Evolutionary conservation across 2,888 invertebrate species (phyloP).

Genomic region (Drosophila glabriapex): DNA sequence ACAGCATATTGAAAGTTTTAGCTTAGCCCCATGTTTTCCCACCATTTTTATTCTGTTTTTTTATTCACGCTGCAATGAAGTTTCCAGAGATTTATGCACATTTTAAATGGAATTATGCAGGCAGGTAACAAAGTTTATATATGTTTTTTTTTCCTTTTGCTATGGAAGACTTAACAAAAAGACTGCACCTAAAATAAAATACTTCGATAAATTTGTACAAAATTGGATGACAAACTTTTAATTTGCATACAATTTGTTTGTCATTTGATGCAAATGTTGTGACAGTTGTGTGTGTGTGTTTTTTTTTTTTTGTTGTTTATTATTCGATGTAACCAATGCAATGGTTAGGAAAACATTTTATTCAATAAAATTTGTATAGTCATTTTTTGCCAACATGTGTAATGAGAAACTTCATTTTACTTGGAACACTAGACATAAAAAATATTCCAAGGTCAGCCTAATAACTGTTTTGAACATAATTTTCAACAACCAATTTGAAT

Average conservation of each 20-base stretch:
- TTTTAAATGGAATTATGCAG: conserved; percentile 59
- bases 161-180: not conserved
- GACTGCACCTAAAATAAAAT: conserved; percentile 20
- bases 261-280: conserved; percentile 11
- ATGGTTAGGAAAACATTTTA: not conserved
- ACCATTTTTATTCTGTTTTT: not conserved
- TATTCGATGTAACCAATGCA: not conserved
- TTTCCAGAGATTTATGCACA: conserved; percentile 53
- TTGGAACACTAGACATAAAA: not conserved
- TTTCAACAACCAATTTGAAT: not conserved
- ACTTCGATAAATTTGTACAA: conserved; percentile 42
- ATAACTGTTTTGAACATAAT: not conserved
- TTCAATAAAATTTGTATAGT: not conserved
- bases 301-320: not conserved
- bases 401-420: not conserved
- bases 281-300: not conserved
- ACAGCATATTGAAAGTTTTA: conserved; percentile 23
- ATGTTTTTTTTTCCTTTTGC: not conserved
- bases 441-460: not conserved
- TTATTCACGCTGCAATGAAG: conserved; percentile 23
- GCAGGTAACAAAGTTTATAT: conserved; percentile 7
- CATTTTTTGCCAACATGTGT: not conserved
- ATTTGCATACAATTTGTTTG: conserved; percentile 60
- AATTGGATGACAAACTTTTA: conserved; percentile 43
- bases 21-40: not conserved